Evolutionary conservation across 2,797 vertebrate species (phyloP), one percentile per base, ranked within the genome.

Genomic region (Bucorvus abyssinicus): DNA sequence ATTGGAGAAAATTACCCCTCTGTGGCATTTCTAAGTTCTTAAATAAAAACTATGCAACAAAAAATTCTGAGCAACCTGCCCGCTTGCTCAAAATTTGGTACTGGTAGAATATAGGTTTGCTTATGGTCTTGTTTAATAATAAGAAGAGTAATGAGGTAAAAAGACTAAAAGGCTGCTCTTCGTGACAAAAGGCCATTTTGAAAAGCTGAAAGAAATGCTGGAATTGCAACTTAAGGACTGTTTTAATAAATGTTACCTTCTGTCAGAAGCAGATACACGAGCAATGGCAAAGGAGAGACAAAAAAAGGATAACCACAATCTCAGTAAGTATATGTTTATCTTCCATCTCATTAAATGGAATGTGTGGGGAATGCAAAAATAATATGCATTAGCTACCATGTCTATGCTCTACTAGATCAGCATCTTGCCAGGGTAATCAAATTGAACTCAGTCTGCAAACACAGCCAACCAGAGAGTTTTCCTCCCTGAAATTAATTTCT

Each of bases 301-400:
- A 98, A 99, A 99, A 97, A 99, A 99, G 97, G 99, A 99, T 98
- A 99, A 99, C 97, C 99, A 99, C 95, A 99, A 99, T 94, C 98
- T 99, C 96, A 99, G 99, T 99, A 97, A 99, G 99, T 98, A 97
- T 88, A 61, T 55, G 50, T 84, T 87, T 47, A 32, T 47, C 75
- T 90, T 96, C 53, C 34, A 45, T 80, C 67, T 91, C 23, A 47
- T 87, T 86, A 81, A 61, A 55, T 26, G 10, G 20, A 91, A 50
- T 79, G 30, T 44, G 63, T 50, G 34, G 36, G 47, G 23, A 91
- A 49, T 79, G 45, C 9, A 84, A 76, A 88, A 60, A 26, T 52
- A 27, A 53, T n/a, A 52, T 30, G 38, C 29, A 18, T 56, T 56
- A 75, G 27, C 32, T 69, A 45, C 12, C 38, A 55, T 2, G 2